Evolutionary conservation across 2,888 invertebrate species (phyloP), one percentile per base, ranked within the genome.

Genomic region (Julus scanicus): DNA sequence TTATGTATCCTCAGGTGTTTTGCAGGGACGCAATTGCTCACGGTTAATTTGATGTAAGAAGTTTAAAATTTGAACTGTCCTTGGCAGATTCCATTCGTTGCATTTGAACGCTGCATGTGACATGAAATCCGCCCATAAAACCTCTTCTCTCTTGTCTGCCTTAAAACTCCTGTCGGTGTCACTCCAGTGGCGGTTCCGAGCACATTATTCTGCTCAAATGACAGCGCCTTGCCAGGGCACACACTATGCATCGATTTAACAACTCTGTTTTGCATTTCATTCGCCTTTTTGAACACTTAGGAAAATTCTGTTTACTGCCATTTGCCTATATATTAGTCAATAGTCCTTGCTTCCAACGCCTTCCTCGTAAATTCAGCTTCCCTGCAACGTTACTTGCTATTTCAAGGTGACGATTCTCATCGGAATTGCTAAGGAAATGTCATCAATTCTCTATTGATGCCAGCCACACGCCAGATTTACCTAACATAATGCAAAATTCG

Each of bases 251-350:
- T 63, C 63, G 63, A 63, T n/a, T 63, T 20, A 63, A 20, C 3
- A 9, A 20, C 63, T 63, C 63, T 17, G 53, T 17, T 53, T 53
- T 53, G 53, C 53, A 53, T 53, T 53, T 53, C 17, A 53, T 53
- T 53, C 53, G 53, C 63, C 20, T 63, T 63, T 63, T 63, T 63
- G 63, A 63, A 63, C 63, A 63, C 63, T 63, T 63, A 63, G 63
- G 63, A 20, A 20, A 63, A 8, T n/a, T 63, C 63, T 63, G 20
- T 20, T 15, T 53, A 53, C 53, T 17, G 53, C 53, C 44, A 5
- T 13, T 53, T 53, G 53, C 53, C 53, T 53, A 15, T 53, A 53
- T 53, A 53, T 15, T 53, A 44, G 53, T 4, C 53, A 53, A 53
- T 53, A 15, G 13, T 53, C 53, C 53, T 53, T 17, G 53, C 53